Base-by-base conservation (phyloP, 2,888 invertebrate species). In the Leucophenga maculata region DNA sequence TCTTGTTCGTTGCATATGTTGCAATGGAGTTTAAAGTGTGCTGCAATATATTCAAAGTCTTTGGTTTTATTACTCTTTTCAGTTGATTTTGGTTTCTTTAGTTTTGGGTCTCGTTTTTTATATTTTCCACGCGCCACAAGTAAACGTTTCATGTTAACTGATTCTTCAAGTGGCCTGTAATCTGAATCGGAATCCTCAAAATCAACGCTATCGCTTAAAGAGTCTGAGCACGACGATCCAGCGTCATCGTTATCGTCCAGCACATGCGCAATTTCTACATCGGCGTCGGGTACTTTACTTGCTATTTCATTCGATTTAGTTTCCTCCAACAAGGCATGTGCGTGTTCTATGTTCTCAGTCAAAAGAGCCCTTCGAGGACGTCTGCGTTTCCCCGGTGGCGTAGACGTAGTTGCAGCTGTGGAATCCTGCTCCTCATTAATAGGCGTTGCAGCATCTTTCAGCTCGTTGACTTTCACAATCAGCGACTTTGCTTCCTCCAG, bases 21-120 rank as follows among this genome's bases (percentile, higher is more conserved):
- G 55, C 88, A 88, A 18, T 77, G 77, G 1, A 88, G 75, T 64
- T 87, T 88, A 69, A 80, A 86, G 67, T 87, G 77, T 46, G 85
- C 78, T 3, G 75, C 70, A 3, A 86, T 79, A 48, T 80, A 86
- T 4, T 81, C 81, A 68, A 83, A 83, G 65, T 86, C 84, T 32
- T 77, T 68, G 0, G 83, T 80, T 66, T 79, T 77, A 18, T 72
- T 64, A 18, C 72, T 44, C 11, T 78, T 82, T 1, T 69, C 55
- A 6, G 32, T 62, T n/a, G 57, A 57, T 16, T 62, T 64, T 6
- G 70, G 26, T 1, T 22, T 22, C 64, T 46, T 14, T 39, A 11
- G 11, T 39, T 73, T 68, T 1, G 31, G 1, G 0, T 6, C 39
- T 1, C 52, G 66, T 6, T 48, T 69, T 3, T 70, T 71, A 11